Evolutionary conservation across 35 echinoderm and acorn worm genomes (phyloP), one percentile per base, ranked within the genome.

Genomic region (Antedon bifida): DNA sequence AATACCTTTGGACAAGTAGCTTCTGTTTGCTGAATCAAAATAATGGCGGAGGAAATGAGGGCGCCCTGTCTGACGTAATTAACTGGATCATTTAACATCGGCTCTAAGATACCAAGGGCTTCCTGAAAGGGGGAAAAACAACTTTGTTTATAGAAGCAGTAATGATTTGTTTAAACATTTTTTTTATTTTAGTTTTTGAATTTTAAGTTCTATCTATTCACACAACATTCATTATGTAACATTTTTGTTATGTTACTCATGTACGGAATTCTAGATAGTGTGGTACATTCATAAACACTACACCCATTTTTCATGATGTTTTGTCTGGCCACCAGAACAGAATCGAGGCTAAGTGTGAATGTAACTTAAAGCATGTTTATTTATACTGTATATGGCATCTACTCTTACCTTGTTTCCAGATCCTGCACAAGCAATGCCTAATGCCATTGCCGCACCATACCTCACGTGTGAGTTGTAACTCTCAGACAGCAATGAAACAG

Each of bases 401-500:
- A 42, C 26, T 19, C 81, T 55, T 79, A 97, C 94, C 90, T 97
- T 97, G 79, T 79, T 92, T 34, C 94, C 94, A 51, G 94, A 89
- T 34, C 94, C 94, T 78, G 94, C 94, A 83, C 94, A 97, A 3
- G 94, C 87, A 85, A 97, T 97, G 9, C 90, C 94, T 0, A 97
- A 36, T 0, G 94, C 93, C 94, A 97, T 97, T 8, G 94, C 94
- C 75, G 94, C 89, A 34, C 94, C 94, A 85, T 91, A 97, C 38
- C 94, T 82, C 29, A 97, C 94, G 83, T 92, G 94, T 26, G 94
- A 90, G 56, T 97, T 97, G 85, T 96, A 97, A 55, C 94, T 97
- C 85, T 97, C 94, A 28, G 94, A 92, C 30, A 97, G 51, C 30
- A 97, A 82, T 34, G 94, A 97, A 19, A 97, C 94, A 21, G 91